Base-by-base conservation (phyloP, 2,888 invertebrate genomes). In the Pycnomerus fuliginosus region DNA sequence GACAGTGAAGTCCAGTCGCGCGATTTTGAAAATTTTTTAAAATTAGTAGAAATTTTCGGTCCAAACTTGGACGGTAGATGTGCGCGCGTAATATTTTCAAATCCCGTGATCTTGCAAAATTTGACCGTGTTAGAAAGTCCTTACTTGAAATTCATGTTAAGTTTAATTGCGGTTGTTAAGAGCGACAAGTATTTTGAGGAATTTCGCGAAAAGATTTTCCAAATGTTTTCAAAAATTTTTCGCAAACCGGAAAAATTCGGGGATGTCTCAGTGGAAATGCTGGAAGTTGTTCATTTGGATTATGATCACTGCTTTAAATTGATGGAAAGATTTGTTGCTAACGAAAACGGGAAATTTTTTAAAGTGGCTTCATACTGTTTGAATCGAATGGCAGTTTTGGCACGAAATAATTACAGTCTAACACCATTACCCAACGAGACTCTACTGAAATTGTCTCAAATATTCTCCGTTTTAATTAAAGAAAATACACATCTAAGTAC, bases 141-240 rank as follows among this genome's bases (percentile, higher is more conserved):
- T n/a, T n/a, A n/a, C n/a, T n/a, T n/a, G n/a, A n/a, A n/a, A n/a
- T n/a, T n/a, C n/a, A n/a, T n/a, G n/a, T n/a, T n/a, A n/a, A n/a
- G n/a, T n/a, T n/a, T n/a, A n/a, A n/a, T n/a, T n/a, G n/a, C n/a
- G n/a, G n/a, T 34, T 13, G 33, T 60, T n/a, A 17, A 44, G 13
- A 33, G 31, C 14, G 35, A 50, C 12, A 15, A 39, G 1, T 58
- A 76, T 44, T 62, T 81, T 11, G 70, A 70, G 35, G 72, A 37
- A 76, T 1, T 83, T 76, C 53, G 76, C 75, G 57, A 72, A 75
- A 83, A 80, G 62, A 75, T 82, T 47, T 71, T 76, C 29, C 34
- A 35, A 12, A 33, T 31, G 61, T 61, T 41, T 72, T 76, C 53
- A 11, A 58, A 59, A 56, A 70, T 74, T 1, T 68, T 80, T 22